Percentiles rank a stretch among this genome's conserved stretches.
phyloP scores from a whole-genome alignment of 2,888 invertebrate genomes.

The Protonemura montana region DNA sequence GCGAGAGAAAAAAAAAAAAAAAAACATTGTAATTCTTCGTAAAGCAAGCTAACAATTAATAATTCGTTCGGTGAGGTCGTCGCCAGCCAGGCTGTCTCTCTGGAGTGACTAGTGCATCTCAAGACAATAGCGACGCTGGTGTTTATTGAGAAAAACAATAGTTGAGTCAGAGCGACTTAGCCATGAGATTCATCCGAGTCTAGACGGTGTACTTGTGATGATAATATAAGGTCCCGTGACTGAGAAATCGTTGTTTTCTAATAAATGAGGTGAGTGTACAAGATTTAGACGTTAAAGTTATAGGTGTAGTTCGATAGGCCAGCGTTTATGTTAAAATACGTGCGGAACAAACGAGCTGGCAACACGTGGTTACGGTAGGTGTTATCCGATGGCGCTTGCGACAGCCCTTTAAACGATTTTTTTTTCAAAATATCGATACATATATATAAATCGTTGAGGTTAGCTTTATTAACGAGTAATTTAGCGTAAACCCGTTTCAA shows the following conservation, averaged over 20 bases:
- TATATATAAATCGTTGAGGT: too few species aligned
- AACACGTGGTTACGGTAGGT: too few species aligned
- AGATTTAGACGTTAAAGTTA: too few species aligned
- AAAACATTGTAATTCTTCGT: background rate
- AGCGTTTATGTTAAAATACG: too few species aligned
- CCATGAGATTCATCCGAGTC: background rate
- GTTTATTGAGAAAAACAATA: background rate
- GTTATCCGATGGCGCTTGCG: too few species aligned
- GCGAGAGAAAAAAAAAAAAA: background rate
- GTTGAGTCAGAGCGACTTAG: background rate
- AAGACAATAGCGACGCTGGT: background rate
- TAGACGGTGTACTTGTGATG: background rate
- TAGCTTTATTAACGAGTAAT: too few species aligned
- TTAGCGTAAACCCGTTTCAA: too few species aligned
- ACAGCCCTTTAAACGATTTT: too few species aligned
- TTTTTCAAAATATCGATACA: too few species aligned
- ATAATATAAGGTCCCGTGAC: background rate
- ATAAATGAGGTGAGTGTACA: background rate
- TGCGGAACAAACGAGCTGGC: too few species aligned
- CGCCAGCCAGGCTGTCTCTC: background rate
- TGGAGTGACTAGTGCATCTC: background rate
- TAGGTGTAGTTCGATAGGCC: too few species aligned
- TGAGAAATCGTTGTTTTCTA: background rate
- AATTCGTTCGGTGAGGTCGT: background rate
- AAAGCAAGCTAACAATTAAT: background rate